These are phyloP conservation scores for Heliconius erato DNA, from an alignment of 2,888 invertebrate genomes.

Conservation along the genomic window DNA sequence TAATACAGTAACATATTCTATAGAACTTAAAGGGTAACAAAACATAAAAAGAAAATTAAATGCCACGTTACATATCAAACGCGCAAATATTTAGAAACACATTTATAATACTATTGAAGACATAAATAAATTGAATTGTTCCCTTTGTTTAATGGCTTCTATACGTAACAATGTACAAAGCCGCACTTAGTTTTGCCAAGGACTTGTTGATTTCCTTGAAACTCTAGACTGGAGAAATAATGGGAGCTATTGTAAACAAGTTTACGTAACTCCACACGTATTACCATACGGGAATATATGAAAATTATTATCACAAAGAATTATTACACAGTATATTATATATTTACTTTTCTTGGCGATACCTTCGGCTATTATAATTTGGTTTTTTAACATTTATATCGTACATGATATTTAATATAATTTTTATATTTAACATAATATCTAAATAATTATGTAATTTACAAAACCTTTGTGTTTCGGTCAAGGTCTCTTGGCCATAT, in stretches of 20 bases:
- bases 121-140: constrained; percentile 31
- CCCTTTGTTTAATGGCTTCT: constrained; percentile 34
- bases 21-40: background rate
- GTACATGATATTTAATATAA: no score
- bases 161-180: constrained; percentile 32
- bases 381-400: background rate
- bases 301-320: background rate
- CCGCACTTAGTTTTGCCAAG: constrained; percentile 28
- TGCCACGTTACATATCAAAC: constrained; percentile 1
- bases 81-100: constrained; percentile 60
- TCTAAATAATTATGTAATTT: no score
- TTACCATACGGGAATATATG: background rate
- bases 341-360: background rate
- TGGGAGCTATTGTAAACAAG: constrained; percentile 8
- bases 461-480: no score
- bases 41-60: constrained; percentile 6
- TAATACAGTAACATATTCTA: background rate
- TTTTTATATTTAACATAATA: no score
- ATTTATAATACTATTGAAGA: constrained; percentile 64
- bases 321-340: background rate
- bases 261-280: constrained; percentile 14
- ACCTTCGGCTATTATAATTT: background rate
- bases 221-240: constrained; percentile 20
- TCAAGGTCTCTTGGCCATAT: no score
- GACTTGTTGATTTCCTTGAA: constrained; percentile 29